Percentiles rank a stretch among this genome's conserved stretches.
Evolutionary conservation across 2,113 vertebrate species (phyloP).

Genomic region (Petrocephalus microphthalmus): DNA sequence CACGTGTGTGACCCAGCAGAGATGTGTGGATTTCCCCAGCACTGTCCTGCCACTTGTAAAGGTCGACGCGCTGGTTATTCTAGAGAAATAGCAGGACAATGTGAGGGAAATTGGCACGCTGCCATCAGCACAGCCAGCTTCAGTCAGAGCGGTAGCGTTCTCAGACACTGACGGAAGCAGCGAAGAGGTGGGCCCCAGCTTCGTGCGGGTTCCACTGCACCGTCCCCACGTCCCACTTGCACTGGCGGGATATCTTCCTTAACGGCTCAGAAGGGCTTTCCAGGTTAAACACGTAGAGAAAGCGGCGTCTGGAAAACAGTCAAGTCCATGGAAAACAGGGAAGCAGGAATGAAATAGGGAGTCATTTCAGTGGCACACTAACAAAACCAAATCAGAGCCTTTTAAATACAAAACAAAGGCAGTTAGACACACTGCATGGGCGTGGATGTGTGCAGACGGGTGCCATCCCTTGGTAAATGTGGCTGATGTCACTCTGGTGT

Average conservation of each 20-base stretch:
- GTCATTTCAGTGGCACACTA: neutral
- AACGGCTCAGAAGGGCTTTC: slow-evolving; percentile 78
- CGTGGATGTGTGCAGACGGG: neutral
- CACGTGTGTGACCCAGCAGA: slow-evolving; percentile 89
- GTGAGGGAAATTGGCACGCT: neutral
- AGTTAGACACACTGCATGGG: neutral
- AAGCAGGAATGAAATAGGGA: neutral
- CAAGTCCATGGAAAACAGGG: neutral
- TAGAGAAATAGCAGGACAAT: slow-evolving; percentile 44
- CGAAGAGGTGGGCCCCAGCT: slow-evolving; percentile 76
- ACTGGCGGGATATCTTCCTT: slow-evolving; percentile 87
- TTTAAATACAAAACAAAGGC: neutral
- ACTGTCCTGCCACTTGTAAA: slow-evolving; percentile 90
- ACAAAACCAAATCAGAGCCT: neutral
- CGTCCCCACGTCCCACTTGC: slow-evolving; percentile 95
- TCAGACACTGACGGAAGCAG: slow-evolving; percentile 73
- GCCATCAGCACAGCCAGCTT: neutral
- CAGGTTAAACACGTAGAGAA: slow-evolving; percentile 89
- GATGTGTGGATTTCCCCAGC: slow-evolving; percentile 80
- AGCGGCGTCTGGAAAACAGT: slow-evolving; percentile 70
- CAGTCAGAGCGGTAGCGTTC: neutral
- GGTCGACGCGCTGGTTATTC: slow-evolving; percentile 93
- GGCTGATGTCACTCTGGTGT: neutral
- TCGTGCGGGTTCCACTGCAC: slow-evolving; percentile 97
- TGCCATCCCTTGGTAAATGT: neutral